A percentile compares a stretch with the other conserved stretches of the same genome.
These are phyloP conservation scores for Periplaneta americana DNA, from an alignment of 1,140 invertebrate species.

Conservation along the genomic window DNA sequence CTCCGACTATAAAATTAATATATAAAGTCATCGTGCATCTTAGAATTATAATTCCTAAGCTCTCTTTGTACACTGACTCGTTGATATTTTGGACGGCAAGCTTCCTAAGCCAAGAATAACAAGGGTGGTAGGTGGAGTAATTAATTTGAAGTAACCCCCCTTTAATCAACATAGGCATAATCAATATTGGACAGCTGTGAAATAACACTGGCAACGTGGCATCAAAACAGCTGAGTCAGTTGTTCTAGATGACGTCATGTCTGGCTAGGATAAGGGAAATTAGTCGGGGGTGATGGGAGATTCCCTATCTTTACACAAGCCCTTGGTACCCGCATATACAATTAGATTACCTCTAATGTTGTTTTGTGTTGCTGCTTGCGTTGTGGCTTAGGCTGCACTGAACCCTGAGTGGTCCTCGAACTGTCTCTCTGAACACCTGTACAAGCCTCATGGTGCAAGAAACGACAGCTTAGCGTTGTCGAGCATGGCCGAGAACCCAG, in stretches of 20 bases:
- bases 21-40: no score
- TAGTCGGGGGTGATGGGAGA: not conserved
- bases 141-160: not conserved
- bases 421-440: no score
- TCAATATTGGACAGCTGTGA: not conserved
- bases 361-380: not conserved
- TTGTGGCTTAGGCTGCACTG: no score
- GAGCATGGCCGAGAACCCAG: no score
- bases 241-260: not conserved
- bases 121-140: not conserved
- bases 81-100: no score
- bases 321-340: not conserved
- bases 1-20: no score
- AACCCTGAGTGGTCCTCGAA: no score
- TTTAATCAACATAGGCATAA: not conserved
- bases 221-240: not conserved
- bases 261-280: not conserved
- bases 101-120: not conserved
- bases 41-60: no score
- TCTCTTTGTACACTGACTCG: no score
- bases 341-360: not conserved
- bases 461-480: no score
- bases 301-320: not conserved
- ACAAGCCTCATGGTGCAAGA: no score
- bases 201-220: not conserved